These are phyloP conservation scores for Berghia stephanieae DNA, from an alignment of 1,140 invertebrate species.

Conservation along the genomic window DNA sequence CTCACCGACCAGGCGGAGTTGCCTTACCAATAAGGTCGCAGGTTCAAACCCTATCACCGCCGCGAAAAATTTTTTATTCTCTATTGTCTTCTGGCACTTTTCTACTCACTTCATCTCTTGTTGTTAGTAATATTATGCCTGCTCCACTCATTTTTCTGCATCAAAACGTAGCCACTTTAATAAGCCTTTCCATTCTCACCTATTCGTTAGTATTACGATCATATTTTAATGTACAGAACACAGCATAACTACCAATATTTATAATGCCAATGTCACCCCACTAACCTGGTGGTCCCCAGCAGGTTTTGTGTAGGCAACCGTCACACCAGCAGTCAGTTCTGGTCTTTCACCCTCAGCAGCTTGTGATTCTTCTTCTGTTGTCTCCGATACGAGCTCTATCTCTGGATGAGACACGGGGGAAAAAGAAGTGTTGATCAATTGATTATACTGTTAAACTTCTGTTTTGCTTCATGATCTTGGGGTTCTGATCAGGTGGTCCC, in stretches of 20 bases:
- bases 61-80: too few relatives aligned
- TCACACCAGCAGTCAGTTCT: conserved; percentile 73
- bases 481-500: too few relatives aligned
- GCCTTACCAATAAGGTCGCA: too few relatives aligned
- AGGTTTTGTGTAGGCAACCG: conserved; percentile 76
- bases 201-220: neutral
- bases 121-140: too few relatives aligned
- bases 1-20: too few relatives aligned
- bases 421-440: too few relatives aligned
- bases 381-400: conserved; percentile 59
- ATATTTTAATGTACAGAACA: neutral
- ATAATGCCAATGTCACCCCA: conserved; percentile 9
- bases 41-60: too few relatives aligned
- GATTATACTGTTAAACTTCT: too few relatives aligned
- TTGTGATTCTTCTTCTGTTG: conserved; percentile 52
- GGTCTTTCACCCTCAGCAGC: conserved; percentile 49
- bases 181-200: neutral
- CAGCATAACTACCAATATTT: neutral
- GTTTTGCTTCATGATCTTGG: too few relatives aligned
- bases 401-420: conserved; percentile 36
- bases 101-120: too few relatives aligned
- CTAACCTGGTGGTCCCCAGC: conserved; percentile 43
- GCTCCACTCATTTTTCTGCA: too few relatives aligned
- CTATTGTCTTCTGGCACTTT: too few relatives aligned
- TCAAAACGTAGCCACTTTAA: neutral